These are phyloP conservation scores for Limnephilus marmoratus DNA, from an alignment of 2,888 invertebrate genomes.

Conservation along the genomic window DNA sequence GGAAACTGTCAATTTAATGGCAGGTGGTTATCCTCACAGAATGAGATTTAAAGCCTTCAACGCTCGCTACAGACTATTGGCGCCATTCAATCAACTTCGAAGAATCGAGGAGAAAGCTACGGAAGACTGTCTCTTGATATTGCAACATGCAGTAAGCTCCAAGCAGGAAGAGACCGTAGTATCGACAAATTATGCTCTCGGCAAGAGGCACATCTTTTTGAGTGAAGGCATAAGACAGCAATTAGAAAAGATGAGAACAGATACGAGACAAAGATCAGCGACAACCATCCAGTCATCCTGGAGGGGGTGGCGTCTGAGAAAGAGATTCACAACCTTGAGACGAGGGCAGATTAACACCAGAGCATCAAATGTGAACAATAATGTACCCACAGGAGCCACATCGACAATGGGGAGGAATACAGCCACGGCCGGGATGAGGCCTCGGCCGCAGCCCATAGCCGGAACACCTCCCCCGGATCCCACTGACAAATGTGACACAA, in stretches of 20 bases:
- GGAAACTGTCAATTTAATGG: conserved; percentile 97
- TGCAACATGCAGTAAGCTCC: conserved; percentile 77
- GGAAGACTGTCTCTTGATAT: conserved; percentile 86
- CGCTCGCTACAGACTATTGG: conserved; percentile 89
- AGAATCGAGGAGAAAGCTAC: conserved; percentile 84
- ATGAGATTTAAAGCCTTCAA: conserved; percentile 97
- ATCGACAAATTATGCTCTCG: conserved; percentile 91
- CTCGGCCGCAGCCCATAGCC: conserved; percentile 92
- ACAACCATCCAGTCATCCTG: conserved; percentile 90
- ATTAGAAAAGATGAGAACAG: conserved; percentile 88
- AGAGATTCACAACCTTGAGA: conserved; percentile 80
- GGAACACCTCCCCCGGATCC: conserved; percentile 93
- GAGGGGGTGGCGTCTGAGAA: conserved; percentile 87
- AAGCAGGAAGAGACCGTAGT: conserved; percentile 73
- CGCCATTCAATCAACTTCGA: conserved; percentile 84
- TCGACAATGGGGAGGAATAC: conserved; percentile 65
- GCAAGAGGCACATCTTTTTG: conserved; percentile 94
- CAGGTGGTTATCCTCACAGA: conserved; percentile 94
- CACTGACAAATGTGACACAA: conserved; percentile 90
- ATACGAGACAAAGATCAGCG: conserved; percentile 88
- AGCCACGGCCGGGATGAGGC: conserved; percentile 79
- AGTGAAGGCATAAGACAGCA: conserved; percentile 96
- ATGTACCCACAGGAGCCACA: conserved; percentile 66
- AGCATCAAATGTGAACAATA: conserved; percentile 53
- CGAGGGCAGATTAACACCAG: conserved; percentile 66